Percentiles rank a stretch among this genome's conserved stretches.
phyloP scores from a whole-genome alignment of 1,140 invertebrate genomes.

The Megalonaias nervosa region DNA sequence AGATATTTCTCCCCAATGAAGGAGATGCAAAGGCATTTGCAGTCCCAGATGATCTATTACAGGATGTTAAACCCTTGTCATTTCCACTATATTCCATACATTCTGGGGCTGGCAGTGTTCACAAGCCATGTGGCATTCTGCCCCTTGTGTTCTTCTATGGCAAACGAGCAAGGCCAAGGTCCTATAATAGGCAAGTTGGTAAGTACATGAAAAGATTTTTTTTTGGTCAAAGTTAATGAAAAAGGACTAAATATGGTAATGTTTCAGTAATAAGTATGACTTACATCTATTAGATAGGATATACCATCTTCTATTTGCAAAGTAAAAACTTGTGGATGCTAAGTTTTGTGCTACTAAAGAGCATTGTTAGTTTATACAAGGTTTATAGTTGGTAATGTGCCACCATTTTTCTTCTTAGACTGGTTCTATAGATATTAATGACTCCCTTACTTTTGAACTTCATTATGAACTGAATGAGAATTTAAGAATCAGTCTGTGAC shows the following conservation, averaged over 20 bases:
- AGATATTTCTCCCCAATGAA: conserved; percentile 45
- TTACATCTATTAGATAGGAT: not conserved
- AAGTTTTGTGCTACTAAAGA: not conserved
- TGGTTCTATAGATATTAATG: no score
- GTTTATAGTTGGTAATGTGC: no score
- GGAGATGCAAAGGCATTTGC: conserved; percentile 18
- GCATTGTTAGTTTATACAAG: no score
- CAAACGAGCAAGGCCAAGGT: conserved; percentile 46
- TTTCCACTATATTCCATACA: conserved; percentile 64
- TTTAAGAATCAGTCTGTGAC: no score
- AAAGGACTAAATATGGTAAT: not conserved
- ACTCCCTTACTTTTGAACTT: no score
- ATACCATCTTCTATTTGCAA: not conserved
- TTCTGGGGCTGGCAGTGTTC: conserved; percentile 46
- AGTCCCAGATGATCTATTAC: conserved; percentile 41
- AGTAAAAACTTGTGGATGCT: no score
- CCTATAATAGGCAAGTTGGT: conserved; percentile 62
- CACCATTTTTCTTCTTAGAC: no score
- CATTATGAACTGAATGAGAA: no score
- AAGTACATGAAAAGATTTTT: not conserved
- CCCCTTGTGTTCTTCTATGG: conserved; percentile 63
- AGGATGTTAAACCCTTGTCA: conserved; percentile 48
- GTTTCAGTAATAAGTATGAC: no score
- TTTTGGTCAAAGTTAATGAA: not conserved
- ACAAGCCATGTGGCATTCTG: conserved; percentile 56